Evolutionary conservation across 2,888 invertebrate species (phyloP).

Genomic region (Melikaiella ostensackeni): DNA sequence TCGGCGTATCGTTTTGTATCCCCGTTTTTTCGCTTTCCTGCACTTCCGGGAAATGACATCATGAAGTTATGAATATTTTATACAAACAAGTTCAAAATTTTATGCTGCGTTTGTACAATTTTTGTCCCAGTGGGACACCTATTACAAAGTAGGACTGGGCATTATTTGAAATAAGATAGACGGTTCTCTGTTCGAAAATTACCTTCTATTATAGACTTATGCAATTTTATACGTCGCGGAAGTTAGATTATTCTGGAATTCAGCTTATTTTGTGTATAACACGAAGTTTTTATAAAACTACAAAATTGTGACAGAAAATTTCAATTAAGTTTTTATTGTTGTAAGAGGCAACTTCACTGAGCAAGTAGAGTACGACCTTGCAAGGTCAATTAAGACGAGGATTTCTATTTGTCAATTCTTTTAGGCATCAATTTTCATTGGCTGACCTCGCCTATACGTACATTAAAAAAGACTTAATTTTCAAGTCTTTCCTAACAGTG

Average conservation of each 20-base stretch:
- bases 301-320: too few relatives aligned
- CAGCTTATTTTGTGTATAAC: too few relatives aligned
- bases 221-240: not conserved
- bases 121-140: not conserved
- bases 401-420: too few relatives aligned
- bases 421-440: too few relatives aligned
- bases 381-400: too few relatives aligned
- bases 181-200: not conserved
- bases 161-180: not conserved
- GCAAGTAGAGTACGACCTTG: too few relatives aligned
- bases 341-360: too few relatives aligned
- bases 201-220: not conserved
- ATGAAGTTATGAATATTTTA: not conserved
- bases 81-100: not conserved
- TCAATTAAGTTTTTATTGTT: too few relatives aligned
- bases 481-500: too few relatives aligned
- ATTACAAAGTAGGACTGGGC: not conserved
- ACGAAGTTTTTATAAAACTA: too few relatives aligned
- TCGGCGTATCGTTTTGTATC: not conserved
- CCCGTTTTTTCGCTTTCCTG: not conserved
- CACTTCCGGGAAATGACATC: not conserved
- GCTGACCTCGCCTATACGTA: too few relatives aligned
- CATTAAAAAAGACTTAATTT: too few relatives aligned
- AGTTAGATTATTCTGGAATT: not conserved
- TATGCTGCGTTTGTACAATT: not conserved